A percentile compares a stretch with the other conserved stretches of the same genome.
These are phyloP conservation scores for Cyrtorhinus lividipennis DNA, from an alignment of 1,140 invertebrate genomes.

Conservation along the genomic window DNA sequence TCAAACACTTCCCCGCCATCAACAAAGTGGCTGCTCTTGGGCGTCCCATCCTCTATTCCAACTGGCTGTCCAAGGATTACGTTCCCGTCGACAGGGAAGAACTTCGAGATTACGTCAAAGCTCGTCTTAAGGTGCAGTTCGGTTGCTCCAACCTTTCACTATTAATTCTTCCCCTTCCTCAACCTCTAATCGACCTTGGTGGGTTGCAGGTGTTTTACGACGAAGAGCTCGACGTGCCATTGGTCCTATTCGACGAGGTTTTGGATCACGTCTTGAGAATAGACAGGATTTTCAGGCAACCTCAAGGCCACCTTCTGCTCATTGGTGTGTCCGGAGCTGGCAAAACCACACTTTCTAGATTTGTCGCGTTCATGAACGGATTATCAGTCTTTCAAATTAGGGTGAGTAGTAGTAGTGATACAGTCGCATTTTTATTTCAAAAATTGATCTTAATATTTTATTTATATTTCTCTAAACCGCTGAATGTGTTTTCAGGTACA, in stretches of 20 bases:
- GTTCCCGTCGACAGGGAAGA: constrained; percentile 90
- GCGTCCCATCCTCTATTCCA: constrained; percentile 92
- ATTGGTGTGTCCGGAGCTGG: constrained; percentile 97
- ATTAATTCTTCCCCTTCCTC: not conserved
- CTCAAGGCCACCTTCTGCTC: constrained; percentile 90
- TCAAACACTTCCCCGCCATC: constrained; percentile 90
- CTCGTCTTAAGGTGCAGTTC: constrained; percentile 61
- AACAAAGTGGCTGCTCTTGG: constrained; percentile 70
- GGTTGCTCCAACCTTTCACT: constrained; percentile 5
- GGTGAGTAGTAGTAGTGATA: constrained; percentile 32
- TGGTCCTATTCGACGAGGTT: constrained; percentile 98
- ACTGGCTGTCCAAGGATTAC: constrained; percentile 98
- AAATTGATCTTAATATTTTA: not conserved
- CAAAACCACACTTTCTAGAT: constrained; percentile 95
- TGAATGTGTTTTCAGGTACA: constrained; percentile 53
- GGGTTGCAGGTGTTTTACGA: constrained; percentile 86
- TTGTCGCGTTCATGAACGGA: constrained; percentile 99
- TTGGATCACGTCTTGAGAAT: constrained; percentile 96
- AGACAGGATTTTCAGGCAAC: constrained; percentile 97
- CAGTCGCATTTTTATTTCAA: too few species aligned
- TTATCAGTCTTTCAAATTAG: constrained; percentile 96
- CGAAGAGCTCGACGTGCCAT: constrained; percentile 94
- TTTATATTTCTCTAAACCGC: too few species aligned
- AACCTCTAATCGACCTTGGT: not conserved
- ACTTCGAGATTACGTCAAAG: constrained; percentile 90